Percentiles rank a stretch among this genome's conserved stretches.
Conservation (phyloP, 2,797 vertebrate species). For the Cyprinodon diabolis region DNA sequence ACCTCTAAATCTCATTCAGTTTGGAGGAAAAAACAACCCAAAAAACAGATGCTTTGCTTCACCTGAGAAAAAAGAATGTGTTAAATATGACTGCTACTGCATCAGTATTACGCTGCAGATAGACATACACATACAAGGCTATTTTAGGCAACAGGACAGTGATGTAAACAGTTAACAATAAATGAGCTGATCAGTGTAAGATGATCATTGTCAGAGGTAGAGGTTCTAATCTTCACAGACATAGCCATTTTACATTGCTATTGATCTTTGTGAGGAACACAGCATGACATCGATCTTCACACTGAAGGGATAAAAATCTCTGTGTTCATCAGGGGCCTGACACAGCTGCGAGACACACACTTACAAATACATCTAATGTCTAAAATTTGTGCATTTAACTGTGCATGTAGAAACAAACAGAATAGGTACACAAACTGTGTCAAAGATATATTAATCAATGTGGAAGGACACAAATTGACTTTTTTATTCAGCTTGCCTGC, state of each 20-base stretch:
- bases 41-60: slow-evolving; percentile 29
- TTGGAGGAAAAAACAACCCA: slow-evolving; percentile 9
- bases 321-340: slow-evolving; percentile 20
- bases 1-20: slow-evolving; percentile 15
- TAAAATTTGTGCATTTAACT: neutral
- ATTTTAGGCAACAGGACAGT: slow-evolving; percentile 54
- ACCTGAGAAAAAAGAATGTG: slow-evolving; percentile 26
- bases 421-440: neutral
- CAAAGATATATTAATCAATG: slow-evolving; percentile 22
- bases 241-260: slow-evolving; percentile 76
- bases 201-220: slow-evolving; percentile 43
- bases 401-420: neutral
- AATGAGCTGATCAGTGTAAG: slow-evolving; percentile 59
- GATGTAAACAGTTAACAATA: slow-evolving; percentile 55
- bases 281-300: slow-evolving; percentile 64
- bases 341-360: slow-evolving; percentile 11
- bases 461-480: slow-evolving; percentile 33
- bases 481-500: slow-evolving; percentile 21
- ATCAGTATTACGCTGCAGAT: slow-evolving; percentile 36
- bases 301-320: slow-evolving; percentile 39
- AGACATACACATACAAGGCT: slow-evolving; percentile 22
- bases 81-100: slow-evolving; percentile 36
- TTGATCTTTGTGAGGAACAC: slow-evolving; percentile 68
- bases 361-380: slow-evolving; percentile 8
- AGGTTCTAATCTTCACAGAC: slow-evolving; percentile 49